Conservation (phyloP, 2,888 invertebrate genomes). For the Thumatha senex region DNA sequence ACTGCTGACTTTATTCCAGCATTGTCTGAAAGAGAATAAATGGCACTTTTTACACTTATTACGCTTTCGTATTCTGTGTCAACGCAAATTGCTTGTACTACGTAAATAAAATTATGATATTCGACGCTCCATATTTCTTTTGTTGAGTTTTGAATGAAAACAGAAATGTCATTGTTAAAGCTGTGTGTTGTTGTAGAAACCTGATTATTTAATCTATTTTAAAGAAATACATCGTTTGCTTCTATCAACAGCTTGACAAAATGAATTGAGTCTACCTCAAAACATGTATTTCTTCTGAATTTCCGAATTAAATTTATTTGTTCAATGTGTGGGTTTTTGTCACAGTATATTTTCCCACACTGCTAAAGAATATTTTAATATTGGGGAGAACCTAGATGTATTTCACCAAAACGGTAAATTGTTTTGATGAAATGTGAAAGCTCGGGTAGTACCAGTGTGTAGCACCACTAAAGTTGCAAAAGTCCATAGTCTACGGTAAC, state of each 20-base stretch:
- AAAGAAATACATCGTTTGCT: conserved; percentile 12
- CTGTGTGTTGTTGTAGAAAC: conserved; percentile 17
- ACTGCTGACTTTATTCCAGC: conserved; percentile 26
- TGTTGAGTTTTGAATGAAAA: conserved; percentile 25
- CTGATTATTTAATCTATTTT: conserved; percentile 6
- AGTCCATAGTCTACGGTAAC: too few relatives aligned
- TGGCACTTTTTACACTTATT: conserved; percentile 31
- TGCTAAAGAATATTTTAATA: too few relatives aligned
- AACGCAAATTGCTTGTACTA: conserved; percentile 13
- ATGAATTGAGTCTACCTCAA: not conserved
- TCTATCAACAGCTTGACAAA: not conserved
- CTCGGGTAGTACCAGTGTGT: too few relatives aligned
- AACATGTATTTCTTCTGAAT: not conserved
- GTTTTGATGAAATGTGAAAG: too few relatives aligned
- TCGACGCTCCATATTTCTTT: conserved; percentile 15
- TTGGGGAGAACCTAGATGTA: too few relatives aligned
- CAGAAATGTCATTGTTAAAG: conserved; percentile 23
- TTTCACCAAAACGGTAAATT: too few relatives aligned
- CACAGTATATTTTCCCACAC: too few relatives aligned
- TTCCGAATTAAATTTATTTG: not conserved
- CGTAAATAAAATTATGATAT: conserved; percentile 25
- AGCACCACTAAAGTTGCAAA: too few relatives aligned
- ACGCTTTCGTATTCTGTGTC: conserved; percentile 17
- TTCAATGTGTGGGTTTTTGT: not conserved
- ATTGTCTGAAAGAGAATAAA: conserved; percentile 29